A percentile compares a stretch with the other conserved stretches of the same genome.
Evolutionary conservation across 2,888 invertebrate genomes (phyloP).

Genomic region (Eupeodes luniger): DNA sequence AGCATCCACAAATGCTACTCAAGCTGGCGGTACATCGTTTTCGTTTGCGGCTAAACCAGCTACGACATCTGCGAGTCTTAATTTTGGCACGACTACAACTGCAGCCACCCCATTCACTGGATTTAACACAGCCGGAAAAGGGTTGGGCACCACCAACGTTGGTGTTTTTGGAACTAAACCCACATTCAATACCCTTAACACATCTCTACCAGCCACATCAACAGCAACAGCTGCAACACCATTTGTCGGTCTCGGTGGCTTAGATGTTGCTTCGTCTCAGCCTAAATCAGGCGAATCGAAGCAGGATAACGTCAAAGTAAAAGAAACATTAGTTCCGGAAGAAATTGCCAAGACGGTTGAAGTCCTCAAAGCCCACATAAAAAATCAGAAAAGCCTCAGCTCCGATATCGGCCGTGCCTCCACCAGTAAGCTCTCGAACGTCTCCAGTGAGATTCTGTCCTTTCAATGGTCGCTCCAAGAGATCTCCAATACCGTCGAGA

Average conservation of each 20-base stretch:
- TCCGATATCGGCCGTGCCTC: conserved; percentile 92
- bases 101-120: conserved; percentile 79
- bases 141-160: conserved; percentile 60
- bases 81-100: conserved; percentile 81
- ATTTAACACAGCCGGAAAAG: conserved; percentile 46
- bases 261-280: conserved; percentile 83
- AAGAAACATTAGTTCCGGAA: conserved; percentile 87
- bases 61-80: conserved; percentile 81
- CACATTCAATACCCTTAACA: conserved; percentile 64
- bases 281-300: conserved; percentile 83
- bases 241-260: conserved; percentile 82
- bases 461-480: conserved; percentile 82
- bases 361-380: conserved; percentile 92
- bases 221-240: conserved; percentile 79
- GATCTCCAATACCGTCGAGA: conserved; percentile 82
- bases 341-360: conserved; percentile 92
- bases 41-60: conserved; percentile 80
- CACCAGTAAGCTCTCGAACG: conserved; percentile 82
- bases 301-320: conserved; percentile 82
- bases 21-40: conserved; percentile 76
- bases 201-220: conserved; percentile 72
- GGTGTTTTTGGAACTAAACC: conserved; percentile 79
- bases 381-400: conserved; percentile 92
- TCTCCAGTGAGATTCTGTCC: conserved; percentile 81
- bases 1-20: conserved; percentile 68